Evolutionary conservation across 2,113 vertebrate species (phyloP).

Genomic region (Sylvietta virens): DNA sequence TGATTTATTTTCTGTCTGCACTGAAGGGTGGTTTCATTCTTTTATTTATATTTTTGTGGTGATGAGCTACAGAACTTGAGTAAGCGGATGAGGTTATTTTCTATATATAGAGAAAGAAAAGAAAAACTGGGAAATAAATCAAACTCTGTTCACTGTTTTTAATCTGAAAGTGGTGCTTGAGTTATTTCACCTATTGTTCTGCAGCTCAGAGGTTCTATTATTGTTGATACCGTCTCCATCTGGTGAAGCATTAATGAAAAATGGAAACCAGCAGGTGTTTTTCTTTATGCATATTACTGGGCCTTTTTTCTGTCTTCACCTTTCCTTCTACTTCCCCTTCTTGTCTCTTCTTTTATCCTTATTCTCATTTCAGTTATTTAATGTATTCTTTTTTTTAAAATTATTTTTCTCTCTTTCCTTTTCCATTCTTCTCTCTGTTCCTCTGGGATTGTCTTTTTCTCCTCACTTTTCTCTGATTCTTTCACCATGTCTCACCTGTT

Average conservation of each 20-base stretch:
- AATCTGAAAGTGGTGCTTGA: conserved; percentile 12
- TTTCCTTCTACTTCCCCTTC: not conserved
- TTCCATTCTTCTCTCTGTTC: not conserved
- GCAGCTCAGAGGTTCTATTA: not conserved
- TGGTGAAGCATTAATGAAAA: not conserved
- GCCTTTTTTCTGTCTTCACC: not conserved
- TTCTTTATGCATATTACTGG: not conserved
- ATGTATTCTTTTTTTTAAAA: not conserved
- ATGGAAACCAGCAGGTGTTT: not conserved
- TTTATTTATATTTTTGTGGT: conserved; percentile 36
- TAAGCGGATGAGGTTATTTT: conserved; percentile 28
- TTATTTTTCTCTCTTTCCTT: not conserved
- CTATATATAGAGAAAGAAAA: not conserved
- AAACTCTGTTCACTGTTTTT: not conserved
- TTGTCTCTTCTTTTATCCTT: not conserved
- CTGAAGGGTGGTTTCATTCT: conserved; percentile 11
- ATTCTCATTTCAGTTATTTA: not conserved
- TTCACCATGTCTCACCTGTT: not conserved
- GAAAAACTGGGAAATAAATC: conserved; percentile 8
- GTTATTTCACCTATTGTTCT: conserved; percentile 20
- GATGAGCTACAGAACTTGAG: conserved; percentile 8
- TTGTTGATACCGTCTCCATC: not conserved
- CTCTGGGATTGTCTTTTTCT: not conserved
- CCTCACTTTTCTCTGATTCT: not conserved
- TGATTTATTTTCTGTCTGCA: conserved; percentile 41